Base-by-base conservation (phyloP, 2,888 invertebrate genomes). In the Drosophila meridionalis region DNA sequence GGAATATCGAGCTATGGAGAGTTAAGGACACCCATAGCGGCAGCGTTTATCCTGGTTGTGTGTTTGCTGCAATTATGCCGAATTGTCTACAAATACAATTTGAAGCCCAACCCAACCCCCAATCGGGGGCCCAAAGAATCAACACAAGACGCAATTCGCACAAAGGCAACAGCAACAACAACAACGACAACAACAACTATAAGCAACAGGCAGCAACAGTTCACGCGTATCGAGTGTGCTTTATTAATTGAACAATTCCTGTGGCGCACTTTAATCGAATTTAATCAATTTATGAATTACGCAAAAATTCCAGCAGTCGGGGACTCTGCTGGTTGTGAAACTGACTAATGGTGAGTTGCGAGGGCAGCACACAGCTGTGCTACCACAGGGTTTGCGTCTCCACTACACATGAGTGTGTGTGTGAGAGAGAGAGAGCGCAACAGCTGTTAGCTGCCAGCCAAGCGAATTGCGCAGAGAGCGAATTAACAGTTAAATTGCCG, bases 41-140 rank as follows among this genome's bases (percentile, higher is more conserved):
- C 70, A 69, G 55, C 58, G 61, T 73, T 77, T 81, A 78, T 61
- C 50, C 69, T 68, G 69, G 36, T 58, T 50, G 68, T 64, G 48
- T 32, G 50, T 58, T 12, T 43, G 53, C 74, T 80, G 83, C 89
- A 87, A 87, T 87, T 87, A 87, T 89, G 78, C 87, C 89, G 87
- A 87, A 87, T 87, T 89, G 85, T 87, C 80, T 85, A 87, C 87
- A 87, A 87, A 87, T 73, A 85, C 82, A 87, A 82, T 87, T 85
- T 88, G 81, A 59, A 34, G 58, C 47, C 55, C 52, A 42, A 34
- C 48, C 47, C 55, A 52, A 42, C 32, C 50, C 50, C 36, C 43
- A 36, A n/a, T 14, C 26, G 7, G 12, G 8, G 14, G 5, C 11
- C n/a, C 3, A 63, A 32, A 65, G 57, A 69, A 74, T 72, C 83